Evolutionary conservation across 1,140 invertebrate species (phyloP), one percentile per base, ranked within the genome.

Genomic region (Stratiolaelaps scimitus): DNA sequence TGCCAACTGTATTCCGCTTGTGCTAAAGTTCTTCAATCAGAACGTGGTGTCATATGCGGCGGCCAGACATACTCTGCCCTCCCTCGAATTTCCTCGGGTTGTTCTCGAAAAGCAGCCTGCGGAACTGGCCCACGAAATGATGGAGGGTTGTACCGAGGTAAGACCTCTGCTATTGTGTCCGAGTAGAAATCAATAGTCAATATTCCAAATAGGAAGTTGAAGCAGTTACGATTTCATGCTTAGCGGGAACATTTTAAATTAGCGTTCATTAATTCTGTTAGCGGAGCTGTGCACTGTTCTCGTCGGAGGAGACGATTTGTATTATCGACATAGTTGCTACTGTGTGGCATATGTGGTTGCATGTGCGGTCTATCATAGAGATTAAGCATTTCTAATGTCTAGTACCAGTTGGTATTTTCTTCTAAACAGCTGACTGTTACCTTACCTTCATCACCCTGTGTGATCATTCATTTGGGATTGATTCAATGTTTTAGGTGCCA

Each of bases 11-110:
- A 96, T 99, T 75, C 95, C 96, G 6, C 78, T 99, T 23, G 89
- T 99, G 26, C 79, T 99, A 15, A 99, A 99, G 75, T 98, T 99
- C 80, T 92, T 99, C 73, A 98, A 98, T 79, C 95, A 98, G 76
- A 96, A 97, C 73, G 96, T 98, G 68, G 82, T 90, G 71, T 85
- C 87, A 44, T 98, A 97, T 78, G 88, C 98, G 67, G 86, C 89
- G 72, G 86, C 92, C 23, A 95, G 93, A 76, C 95, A 98, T 76
- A 85, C 86, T 83, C 67, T 68, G 53, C 23, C 34, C 23, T 40
- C 47, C 60, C 28, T 44, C 34, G 65, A 45, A 64, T 60, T 43
- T 43, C 34, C 64, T 68, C 20, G 26, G 15, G 67, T 44, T 43
- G 30, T 45, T 26, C 30, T 68, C 17, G 64, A 45, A 34, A 64